These are phyloP conservation scores for Luperina nickerlii DNA, from an alignment of 2,888 invertebrate species.

Conservation along the genomic window DNA sequence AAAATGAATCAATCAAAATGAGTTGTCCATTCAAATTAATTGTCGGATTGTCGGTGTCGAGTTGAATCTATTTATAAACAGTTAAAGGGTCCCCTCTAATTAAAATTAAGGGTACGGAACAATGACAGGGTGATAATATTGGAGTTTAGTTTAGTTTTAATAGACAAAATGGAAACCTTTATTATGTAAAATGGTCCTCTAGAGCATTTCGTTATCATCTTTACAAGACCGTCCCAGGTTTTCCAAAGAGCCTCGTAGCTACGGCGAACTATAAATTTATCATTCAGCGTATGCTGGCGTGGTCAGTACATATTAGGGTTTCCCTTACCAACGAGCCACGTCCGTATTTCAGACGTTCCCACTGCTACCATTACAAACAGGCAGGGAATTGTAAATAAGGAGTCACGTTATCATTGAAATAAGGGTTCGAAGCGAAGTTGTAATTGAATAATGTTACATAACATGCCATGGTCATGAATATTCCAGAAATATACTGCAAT, in stretches of 20 bases:
- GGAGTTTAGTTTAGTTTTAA: conserved; percentile 30
- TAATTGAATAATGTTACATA: not conserved
- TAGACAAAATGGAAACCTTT: conserved; percentile 15
- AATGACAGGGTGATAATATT: conserved; percentile 21
- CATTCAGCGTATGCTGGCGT: not conserved
- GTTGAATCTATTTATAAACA: conserved; percentile 65
- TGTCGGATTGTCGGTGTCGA: conserved; percentile 35
- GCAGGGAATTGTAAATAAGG: not conserved
- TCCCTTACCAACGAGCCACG: not conserved
- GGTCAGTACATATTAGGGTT: not conserved
- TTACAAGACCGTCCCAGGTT: not conserved
- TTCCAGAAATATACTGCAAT: not conserved
- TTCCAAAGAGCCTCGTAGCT: not conserved
- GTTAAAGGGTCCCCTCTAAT: conserved; percentile 61
- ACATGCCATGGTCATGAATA: not conserved
- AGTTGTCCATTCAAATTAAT: conserved; percentile 54
- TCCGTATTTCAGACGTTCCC: not conserved
- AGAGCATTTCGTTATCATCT: not conserved
- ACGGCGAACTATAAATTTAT: not conserved
- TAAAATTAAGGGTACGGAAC: conserved; percentile 63
- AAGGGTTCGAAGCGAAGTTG: not conserved
- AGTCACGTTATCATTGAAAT: not conserved
- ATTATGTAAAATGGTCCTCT: not conserved
- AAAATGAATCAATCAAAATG: conserved; percentile 54
- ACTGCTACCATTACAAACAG: not conserved